Evolutionary conservation across 2,113 vertebrate genomes (phyloP).

Genomic region (Gulo gulo): DNA sequence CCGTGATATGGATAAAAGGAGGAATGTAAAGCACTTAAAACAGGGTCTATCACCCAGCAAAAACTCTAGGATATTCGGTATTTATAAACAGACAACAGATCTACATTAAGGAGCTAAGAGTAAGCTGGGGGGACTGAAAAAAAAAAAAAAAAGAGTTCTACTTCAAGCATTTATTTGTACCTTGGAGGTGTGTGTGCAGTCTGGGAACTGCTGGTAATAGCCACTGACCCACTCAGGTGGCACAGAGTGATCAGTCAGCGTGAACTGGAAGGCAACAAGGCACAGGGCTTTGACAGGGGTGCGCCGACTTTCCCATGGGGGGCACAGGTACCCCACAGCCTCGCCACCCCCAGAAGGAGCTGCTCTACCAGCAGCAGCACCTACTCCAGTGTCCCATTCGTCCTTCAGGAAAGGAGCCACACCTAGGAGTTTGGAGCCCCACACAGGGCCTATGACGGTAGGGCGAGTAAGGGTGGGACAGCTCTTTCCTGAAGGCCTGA

Average conservation of each 20-base stretch:
- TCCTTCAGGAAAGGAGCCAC: background rate
- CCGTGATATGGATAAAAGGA: background rate
- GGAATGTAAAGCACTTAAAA: background rate
- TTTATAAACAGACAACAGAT: background rate
- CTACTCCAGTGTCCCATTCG: background rate
- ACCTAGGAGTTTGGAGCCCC: background rate
- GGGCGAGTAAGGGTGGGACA: background rate
- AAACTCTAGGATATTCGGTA: background rate
- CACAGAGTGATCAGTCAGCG: background rate
- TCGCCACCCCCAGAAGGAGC: background rate
- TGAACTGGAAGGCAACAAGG: background rate
- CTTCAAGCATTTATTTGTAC: background rate
- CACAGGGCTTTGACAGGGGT: background rate
- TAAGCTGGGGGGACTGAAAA: background rate
- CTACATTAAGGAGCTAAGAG: background rate
- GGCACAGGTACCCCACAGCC: background rate
- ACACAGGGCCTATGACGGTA: background rate
- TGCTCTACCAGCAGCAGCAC: background rate
- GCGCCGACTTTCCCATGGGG: fast-evolving
- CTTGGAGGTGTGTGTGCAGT: background rate
- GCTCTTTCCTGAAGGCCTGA: background rate
- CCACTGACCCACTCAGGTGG: background rate
- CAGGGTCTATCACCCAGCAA: background rate
- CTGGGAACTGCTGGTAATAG: background rate
- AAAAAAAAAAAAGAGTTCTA: background rate